These are phyloP conservation scores for Merodon equestris DNA, from an alignment of 2,888 invertebrate species.

Conservation along the genomic window DNA sequence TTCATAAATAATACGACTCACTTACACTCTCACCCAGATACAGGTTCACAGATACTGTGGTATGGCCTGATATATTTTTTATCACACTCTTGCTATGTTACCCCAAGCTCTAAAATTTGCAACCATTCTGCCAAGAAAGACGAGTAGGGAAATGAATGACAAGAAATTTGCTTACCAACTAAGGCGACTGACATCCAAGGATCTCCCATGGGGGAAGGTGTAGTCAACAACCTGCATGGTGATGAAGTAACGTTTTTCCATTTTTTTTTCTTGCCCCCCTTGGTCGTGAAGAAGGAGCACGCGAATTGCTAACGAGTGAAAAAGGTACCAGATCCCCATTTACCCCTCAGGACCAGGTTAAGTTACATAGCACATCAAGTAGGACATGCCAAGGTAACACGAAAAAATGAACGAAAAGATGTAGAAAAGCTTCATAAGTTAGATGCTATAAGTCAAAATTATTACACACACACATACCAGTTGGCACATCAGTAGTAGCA, in stretches of 20 bases:
- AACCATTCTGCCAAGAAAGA: slow-evolving; percentile 27
- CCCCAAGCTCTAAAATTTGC: slow-evolving; percentile 46
- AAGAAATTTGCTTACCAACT: slow-evolving; percentile 46
- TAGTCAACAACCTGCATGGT: neutral
- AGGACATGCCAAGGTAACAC: neutral
- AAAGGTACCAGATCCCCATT: slow-evolving; percentile 43
- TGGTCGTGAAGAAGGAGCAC: neutral
- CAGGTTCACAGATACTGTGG: slow-evolving; percentile 22
- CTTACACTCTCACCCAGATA: neutral
- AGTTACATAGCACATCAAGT: slow-evolving; percentile 22
- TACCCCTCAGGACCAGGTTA: slow-evolving; percentile 34
- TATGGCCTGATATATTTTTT: slow-evolving; percentile 11
- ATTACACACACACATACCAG: slow-evolving; percentile 16
- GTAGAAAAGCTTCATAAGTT: slow-evolving; percentile 21
- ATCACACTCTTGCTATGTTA: neutral
- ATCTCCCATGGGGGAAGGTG: slow-evolving; percentile 1
- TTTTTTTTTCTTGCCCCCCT: slow-evolving; percentile 23
- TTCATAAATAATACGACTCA: slow-evolving; percentile 44
- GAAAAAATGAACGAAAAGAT: slow-evolving; percentile 10
- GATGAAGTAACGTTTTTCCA: slow-evolving; percentile 14
- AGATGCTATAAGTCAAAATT: slow-evolving; percentile 41
- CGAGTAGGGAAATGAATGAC: slow-evolving; percentile 22
- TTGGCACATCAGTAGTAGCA: neutral
- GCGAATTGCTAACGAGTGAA: slow-evolving; percentile 21
- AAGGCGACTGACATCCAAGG: slow-evolving; percentile 5